Evolutionary conservation across 1,140 invertebrate species (phyloP), one percentile per base, ranked within the genome.

Genomic region (Monomorium pharaonis): DNA sequence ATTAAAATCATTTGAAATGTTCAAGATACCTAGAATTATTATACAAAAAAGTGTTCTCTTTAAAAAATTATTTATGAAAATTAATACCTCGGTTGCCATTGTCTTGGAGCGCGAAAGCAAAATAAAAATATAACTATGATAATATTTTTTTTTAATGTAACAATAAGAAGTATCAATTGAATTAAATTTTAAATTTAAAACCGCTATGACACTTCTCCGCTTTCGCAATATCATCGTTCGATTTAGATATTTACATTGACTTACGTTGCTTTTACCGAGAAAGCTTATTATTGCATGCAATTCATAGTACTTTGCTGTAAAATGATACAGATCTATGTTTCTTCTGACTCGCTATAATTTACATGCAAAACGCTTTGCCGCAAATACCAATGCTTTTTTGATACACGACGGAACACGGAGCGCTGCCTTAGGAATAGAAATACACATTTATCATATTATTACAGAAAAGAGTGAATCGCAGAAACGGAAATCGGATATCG

Each of bases 401-500:
- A 44, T 74, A 54, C 54, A 83, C 78, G 67, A 83, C 78, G 78
- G 67, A 83, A 83, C 78, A 83, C 78, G 78, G 67, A 83, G 78
- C 24, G 62, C 77, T 72, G 78, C 67, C 0, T 60, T 83, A 83
- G 67, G 37, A 74, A 83, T 83, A 83, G 78, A 83, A 83, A 83
- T 83, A 83, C 78, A 83, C 78, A 60, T 47, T 83, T 83, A 58
- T 83, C 78, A 74, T 83, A 74, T 83, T 72, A 74, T 83, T 83
- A 72, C 78, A 83, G 78, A 83, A 83, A 69, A 83, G 78, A 72
- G 37, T 51, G 78, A 83, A 72, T 83, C 67, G 78, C 78, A 83
- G 78, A 83, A 83, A 83, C 67, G 78, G 78, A 58, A 83, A 83
- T 83, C 76, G 76, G 76, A 67, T 80, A 80, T 80, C 67, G 78